Base-by-base conservation (phyloP, 2,113 vertebrate genomes). In the Cebus imitator region DNA sequence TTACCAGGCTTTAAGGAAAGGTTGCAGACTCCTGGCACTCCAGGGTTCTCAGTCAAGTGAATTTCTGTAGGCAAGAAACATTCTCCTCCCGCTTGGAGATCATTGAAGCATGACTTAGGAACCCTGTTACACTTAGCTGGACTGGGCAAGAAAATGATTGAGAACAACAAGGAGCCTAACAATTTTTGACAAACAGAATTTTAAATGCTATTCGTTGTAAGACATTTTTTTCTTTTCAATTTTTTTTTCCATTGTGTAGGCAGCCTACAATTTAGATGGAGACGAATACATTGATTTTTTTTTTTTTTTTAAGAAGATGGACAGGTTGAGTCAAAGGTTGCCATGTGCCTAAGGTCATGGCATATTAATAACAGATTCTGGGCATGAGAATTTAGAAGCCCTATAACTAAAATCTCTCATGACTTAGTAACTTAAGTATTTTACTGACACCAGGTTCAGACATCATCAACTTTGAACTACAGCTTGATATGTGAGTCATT, bases 361-460 rank as follows among this genome's bases (percentile, higher is more conserved):
- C 70, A 76, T 95, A 35, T 93, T 95, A 89, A 84, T 95, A 87
- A 91, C 48, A 66, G 80, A 83, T 17, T 55, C 37, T 75, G 27
- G 80, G 7, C 32, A 58, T 97, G 61, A 92, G n/a, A 93, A 73
- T 85, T 66, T 82, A 66, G 76, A 90, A n/a, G 8, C 52, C 27
- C 16, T n/a, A 2, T 82, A 73, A 73, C 87, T 78, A 43, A 91
- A 95, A 80, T 87, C 87, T 90, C 43, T 91, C n/a, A 64, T 88
- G 87, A 82, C 45, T 30, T 37, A n/a, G 57, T 90, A 79, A 55
- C 35, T 20, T 88, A 81, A 70, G 64, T 81, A 79, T 95, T 91
- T 91, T 87, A 92, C 20, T 76, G 58, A 91, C 70, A 85, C 58
- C 32, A 18, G 61, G 87, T 87, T 50, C 40, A 83, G 84, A 75